Evolutionary conservation across 1,140 invertebrate genomes (phyloP).

Genomic region (Neomicropteryx cornuta): DNA sequence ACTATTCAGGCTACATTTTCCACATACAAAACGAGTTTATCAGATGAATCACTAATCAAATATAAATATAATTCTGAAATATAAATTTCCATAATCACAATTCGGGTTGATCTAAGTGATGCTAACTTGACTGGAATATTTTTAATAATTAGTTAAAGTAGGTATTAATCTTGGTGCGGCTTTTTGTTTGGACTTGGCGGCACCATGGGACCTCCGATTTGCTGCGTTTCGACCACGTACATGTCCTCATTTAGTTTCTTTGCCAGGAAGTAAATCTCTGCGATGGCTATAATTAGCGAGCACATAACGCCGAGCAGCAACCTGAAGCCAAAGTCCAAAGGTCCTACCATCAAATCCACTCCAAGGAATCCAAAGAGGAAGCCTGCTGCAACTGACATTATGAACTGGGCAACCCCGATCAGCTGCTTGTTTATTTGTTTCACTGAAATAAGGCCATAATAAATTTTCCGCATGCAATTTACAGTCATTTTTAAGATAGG

Average conservation of each 20-base stretch:
- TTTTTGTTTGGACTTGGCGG: too few species aligned
- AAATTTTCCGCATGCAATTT: conserved; percentile 3
- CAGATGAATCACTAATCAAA: too few species aligned
- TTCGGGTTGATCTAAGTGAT: too few species aligned
- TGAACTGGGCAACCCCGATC: conserved; percentile 71
- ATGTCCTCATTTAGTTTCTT: conserved; percentile 65
- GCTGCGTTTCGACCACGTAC: conserved; percentile 30
- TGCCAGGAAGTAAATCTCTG: conserved; percentile 81
- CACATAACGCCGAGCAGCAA: conserved; percentile 71
- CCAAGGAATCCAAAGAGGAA: conserved; percentile 79
- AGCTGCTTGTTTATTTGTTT: conserved; percentile 72
- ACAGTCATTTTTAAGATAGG: conserved; percentile 1
- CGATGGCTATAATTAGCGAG: conserved; percentile 66
- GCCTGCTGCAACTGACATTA: conserved; percentile 69
- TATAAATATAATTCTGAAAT: too few species aligned
- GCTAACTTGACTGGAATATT: too few species aligned
- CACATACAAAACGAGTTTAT: too few species aligned
- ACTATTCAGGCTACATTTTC: too few species aligned
- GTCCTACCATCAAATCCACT: conserved; percentile 61
- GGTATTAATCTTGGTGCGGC: conserved; percentile 11
- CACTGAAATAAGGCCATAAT: conserved; percentile 47
- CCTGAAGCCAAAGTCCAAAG: conserved; percentile 71
- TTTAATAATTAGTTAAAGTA: neutral
- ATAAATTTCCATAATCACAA: too few species aligned
- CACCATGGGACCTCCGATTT: conserved; percentile 38